Conservation (phyloP, 2,888 invertebrate species). For the Reticulitermes lucifugus region DNA sequence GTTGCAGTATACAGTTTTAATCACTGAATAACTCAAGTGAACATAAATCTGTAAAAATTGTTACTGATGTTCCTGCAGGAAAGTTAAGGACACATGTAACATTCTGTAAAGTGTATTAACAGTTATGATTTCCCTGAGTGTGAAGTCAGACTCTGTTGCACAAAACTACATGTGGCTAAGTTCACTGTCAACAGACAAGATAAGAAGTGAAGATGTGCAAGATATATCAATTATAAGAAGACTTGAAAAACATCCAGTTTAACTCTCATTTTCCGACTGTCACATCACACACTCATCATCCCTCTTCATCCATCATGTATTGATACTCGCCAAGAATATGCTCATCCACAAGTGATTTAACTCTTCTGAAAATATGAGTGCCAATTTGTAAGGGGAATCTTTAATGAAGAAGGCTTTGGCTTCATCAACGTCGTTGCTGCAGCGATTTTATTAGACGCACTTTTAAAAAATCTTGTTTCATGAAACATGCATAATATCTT, state of each 20-base stretch:
- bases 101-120: background rate
- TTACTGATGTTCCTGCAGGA: conserved; percentile 22
- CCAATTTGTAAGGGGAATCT: conserved; percentile 24
- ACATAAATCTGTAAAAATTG: conserved; percentile 12
- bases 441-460: conserved; percentile 24
- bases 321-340: conserved; percentile 1
- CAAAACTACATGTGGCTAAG: background rate
- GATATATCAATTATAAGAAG: background rate
- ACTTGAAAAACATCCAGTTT: conserved; percentile 4
- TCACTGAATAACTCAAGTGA: background rate
- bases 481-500: conserved; percentile 33
- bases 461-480: conserved; percentile 23
- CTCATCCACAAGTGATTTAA: conserved; percentile 14
- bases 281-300: background rate
- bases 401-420: conserved; percentile 27
- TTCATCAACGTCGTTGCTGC: conserved; percentile 18
- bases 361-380: conserved; percentile 34
- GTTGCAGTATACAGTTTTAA: background rate
- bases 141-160: background rate
- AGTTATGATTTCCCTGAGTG: background rate
- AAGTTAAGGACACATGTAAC: background rate
- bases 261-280: background rate
- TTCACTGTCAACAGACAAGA: background rate
- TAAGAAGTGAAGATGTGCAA: background rate
- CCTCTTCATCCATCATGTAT: background rate